Conservation (phyloP, 2,113 vertebrate species). For the Uropsilus gracilis region DNA sequence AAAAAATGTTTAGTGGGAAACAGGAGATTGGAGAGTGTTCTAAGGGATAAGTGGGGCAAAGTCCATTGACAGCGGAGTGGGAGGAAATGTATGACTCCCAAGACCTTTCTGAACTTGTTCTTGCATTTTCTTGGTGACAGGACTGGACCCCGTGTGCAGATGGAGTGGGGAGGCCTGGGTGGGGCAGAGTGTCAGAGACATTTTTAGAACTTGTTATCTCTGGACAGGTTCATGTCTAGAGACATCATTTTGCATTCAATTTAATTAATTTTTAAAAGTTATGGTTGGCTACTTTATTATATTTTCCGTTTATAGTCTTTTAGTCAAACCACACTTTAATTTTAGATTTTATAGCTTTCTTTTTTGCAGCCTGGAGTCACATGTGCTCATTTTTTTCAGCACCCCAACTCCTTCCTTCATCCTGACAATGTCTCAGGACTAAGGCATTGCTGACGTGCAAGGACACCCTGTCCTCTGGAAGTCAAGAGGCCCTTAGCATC, state of each 20-base stretch:
- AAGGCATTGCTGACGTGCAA: neutral
- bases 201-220: neutral
- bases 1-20: neutral
- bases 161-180: neutral
- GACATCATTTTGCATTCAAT: neutral
- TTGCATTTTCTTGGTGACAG: neutral
- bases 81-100: neutral
- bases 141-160: neutral
- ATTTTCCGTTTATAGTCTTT: slow-evolving; percentile 4
- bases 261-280: slow-evolving; percentile 29
- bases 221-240: neutral
- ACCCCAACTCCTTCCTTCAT: neutral
- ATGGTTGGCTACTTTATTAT: neutral
- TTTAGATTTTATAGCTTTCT: neutral
- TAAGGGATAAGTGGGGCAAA: neutral
- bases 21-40: neutral
- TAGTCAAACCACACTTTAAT: neutral
- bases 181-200: neutral
- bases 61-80: no score
- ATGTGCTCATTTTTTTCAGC: neutral
- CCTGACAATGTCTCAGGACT: neutral
- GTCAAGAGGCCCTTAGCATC: neutral
- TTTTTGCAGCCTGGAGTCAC: neutral
- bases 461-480: neutral
- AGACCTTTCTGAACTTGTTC: neutral